Conservation (phyloP, 1,140 invertebrate species). For the Dendroctonus ponderosae region DNA sequence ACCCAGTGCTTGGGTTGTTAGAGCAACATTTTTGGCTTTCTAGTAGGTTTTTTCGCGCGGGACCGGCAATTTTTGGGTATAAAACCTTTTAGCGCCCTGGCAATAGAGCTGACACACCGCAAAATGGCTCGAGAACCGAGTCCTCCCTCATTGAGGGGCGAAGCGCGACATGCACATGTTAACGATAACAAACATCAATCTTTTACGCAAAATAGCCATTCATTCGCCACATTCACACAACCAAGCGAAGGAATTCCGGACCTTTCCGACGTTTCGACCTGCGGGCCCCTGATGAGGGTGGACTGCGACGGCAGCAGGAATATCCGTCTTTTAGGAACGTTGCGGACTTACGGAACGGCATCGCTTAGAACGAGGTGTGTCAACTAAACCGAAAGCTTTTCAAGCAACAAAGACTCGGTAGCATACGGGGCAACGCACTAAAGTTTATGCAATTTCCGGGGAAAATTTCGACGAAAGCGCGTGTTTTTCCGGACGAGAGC, state of each 20-base stretch:
- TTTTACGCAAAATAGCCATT: not conserved
- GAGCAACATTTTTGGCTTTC: no score
- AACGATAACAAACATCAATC: not conserved
- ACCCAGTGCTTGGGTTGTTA: not conserved
- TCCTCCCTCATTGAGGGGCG: no score
- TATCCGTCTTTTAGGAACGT: not conserved
- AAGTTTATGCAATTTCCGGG: conserved; percentile 8
- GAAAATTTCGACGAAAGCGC: conserved; percentile 13
- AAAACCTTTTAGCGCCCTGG: no score
- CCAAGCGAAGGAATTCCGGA: conserved; percentile 3
- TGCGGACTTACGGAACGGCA: conserved; percentile 9
- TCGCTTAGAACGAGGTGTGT: conserved; percentile 7
- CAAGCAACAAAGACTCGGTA: conserved; percentile 1
- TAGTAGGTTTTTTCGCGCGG: no score
- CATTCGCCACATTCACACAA: not conserved
- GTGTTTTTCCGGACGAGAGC: not conserved
- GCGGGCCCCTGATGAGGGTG: conserved; percentile 5
- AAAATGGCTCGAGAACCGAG: no score
- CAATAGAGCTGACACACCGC: no score
- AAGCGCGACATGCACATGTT: no score
- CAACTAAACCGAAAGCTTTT: conserved; percentile 4
- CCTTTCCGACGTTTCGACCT: not conserved
- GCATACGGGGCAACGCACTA: conserved; percentile 13
- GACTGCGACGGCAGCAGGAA: not conserved
- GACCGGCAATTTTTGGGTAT: no score